Base-by-base conservation (phyloP, 2,888 invertebrate genomes). In the Acanthopleura granulata region DNA sequence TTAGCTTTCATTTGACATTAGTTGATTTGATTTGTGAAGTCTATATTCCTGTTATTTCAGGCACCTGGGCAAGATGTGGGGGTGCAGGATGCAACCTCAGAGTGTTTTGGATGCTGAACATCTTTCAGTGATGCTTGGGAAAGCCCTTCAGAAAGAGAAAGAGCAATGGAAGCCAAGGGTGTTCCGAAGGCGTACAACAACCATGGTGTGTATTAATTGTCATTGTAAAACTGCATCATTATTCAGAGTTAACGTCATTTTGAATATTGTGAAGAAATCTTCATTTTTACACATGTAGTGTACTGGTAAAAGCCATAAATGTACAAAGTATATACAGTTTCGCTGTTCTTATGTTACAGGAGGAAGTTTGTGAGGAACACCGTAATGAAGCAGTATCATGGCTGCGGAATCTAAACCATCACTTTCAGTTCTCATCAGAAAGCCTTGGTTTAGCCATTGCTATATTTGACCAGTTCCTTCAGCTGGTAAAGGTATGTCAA, bases 381-480 rank as follows among this genome's bases (percentile, higher is more conserved):
- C 79, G 89, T 76, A 84, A 88, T 78, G 82, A 84, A 72, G 80
- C 81, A 22, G 83, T 87, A 66, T 74, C 74, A 49, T 88, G 88
- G 88, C 78, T 89, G 77, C 75, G 84, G 49, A 80, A 75, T 62
- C 79, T 87, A 49, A 86, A 83, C 76, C 72, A 80, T 15, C 80
- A 85, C 73, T 87, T 88, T 74, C 78, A 81, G 40, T 88, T 89
- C 79, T 79, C 83, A 49, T 86, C 86, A 40, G 89, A 90, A 79
- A 89, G 89, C 30, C 81, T 86, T 61, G 87, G 85, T 61, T 81
- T 90, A 62, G 81, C 85, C 74, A 83, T 88, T 73, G 79, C 83
- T 72, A 80, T 90, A 30, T 80, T 89, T 72, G 90, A 90, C 81
- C 79, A 86, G 74, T 88, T 90, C 75, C 84, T 90, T 27, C 81